phyloP scores from a whole-genome alignment of 2,113 vertebrate species.

The Rhynchopsitta pachyrhyncha region DNA sequence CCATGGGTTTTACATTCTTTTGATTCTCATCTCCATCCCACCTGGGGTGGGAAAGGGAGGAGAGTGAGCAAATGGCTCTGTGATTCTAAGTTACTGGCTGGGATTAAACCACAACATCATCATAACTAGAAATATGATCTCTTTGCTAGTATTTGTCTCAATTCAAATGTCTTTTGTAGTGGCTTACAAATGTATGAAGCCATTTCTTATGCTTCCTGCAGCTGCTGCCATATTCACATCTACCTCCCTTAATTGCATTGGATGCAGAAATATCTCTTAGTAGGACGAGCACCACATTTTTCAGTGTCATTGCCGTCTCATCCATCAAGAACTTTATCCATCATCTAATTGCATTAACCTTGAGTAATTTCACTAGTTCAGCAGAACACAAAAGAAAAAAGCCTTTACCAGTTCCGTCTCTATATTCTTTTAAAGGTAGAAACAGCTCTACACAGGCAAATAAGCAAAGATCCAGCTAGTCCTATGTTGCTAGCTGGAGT shows the following conservation, averaged over 20 bases:
- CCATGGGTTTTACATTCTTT: neutral
- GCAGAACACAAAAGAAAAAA: neutral
- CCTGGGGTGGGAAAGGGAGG: neutral
- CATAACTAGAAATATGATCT: neutral
- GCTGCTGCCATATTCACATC: neutral
- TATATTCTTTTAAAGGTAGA: neutral
- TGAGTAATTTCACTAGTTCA: constrained; percentile 35
- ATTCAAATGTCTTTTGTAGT: neutral
- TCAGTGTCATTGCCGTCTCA: constrained; percentile 18
- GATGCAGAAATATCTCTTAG: constrained; percentile 24
- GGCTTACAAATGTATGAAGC: neutral
- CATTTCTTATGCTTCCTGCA: neutral
- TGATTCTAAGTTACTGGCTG: neutral
- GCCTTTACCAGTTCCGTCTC: neutral
- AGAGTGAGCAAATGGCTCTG: neutral
- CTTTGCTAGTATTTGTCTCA: neutral
- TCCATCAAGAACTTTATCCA: constrained; percentile 7
- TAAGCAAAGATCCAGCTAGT: neutral
- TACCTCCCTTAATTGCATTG: neutral
- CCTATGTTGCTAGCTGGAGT: neutral
- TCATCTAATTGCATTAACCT: constrained; percentile 48
- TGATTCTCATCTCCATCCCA: neutral
- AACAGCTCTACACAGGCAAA: neutral
- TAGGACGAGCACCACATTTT: constrained; percentile 3
- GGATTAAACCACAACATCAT: neutral